Conservation (phyloP, 1,140 invertebrate genomes). For the Aradophagus sp. region DNA sequence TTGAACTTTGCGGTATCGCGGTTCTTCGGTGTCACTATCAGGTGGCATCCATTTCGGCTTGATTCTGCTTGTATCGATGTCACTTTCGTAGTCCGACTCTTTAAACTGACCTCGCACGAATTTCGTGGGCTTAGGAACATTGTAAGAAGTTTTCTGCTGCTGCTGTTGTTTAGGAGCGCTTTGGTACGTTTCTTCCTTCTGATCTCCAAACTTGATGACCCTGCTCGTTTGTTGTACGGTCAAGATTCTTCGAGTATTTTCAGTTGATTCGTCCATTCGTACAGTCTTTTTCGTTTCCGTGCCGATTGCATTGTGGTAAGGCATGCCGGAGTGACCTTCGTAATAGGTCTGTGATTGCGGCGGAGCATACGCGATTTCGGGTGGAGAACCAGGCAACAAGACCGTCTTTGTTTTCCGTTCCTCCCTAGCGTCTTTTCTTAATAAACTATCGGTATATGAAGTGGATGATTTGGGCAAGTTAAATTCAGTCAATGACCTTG, state of each 20-base stretch:
- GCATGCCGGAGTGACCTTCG: slow-evolving; percentile 75
- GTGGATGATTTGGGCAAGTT: slow-evolving; percentile 75
- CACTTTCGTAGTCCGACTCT: slow-evolving; percentile 84
- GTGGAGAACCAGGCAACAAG: slow-evolving; percentile 77
- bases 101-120: slow-evolving; percentile 81
- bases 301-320: slow-evolving; percentile 77
- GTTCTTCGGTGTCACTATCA: slow-evolving; percentile 77
- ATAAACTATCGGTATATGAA: slow-evolving; percentile 41
- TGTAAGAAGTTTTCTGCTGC: slow-evolving; percentile 69
- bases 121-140: slow-evolving; percentile 79
- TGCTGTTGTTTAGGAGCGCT: slow-evolving; percentile 44
- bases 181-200: slow-evolving; percentile 55
- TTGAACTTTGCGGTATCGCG: slow-evolving; percentile 78
- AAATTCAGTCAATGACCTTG: slow-evolving; percentile 60
- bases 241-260: slow-evolving; percentile 78
- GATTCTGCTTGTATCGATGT: slow-evolving; percentile 78
- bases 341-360: slow-evolving; percentile 74
- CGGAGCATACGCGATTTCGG: slow-evolving; percentile 77
- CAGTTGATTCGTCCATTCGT: slow-evolving; percentile 81
- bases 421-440: slow-evolving; percentile 58
- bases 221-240: slow-evolving; percentile 82
- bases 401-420: slow-evolving; percentile 69
- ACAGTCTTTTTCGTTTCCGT: slow-evolving; percentile 81
- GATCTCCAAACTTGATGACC: slow-evolving; percentile 80
- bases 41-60: slow-evolving; percentile 78